Evolutionary conservation across 2,113 vertebrate species (phyloP), one percentile per base, ranked within the genome.

Genomic region (Prionailurus bengalensis): DNA sequence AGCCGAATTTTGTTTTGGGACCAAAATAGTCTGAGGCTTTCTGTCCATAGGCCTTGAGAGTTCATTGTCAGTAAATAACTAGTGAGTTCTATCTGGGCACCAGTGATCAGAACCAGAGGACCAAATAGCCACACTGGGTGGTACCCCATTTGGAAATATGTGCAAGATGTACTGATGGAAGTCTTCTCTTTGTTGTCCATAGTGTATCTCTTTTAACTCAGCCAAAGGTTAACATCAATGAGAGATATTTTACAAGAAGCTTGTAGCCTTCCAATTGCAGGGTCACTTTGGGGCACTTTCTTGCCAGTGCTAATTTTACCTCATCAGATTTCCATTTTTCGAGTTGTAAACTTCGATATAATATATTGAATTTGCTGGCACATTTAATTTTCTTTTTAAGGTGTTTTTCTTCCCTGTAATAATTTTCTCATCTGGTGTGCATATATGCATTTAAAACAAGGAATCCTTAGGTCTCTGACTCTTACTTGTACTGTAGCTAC

Each of bases 331-430:
- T 88, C 19, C 29, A 89, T 95, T 95, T 53, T 91, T 91, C 73
- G 27, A 80, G 7, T 23, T 83, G 21, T 80, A 82, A 87, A 97
- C 27, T 95, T 93, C 55, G 13, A 93, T 95, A 76, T 93, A 79
- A 96, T 76, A 83, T 76, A 48, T 55, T 96, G 58, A 96, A 92
- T 97, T 97, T 94, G 19, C 27, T 80, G 82, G 51, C 15, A 27
- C 29, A 73, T 78, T 95, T 90, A 65, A 82, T 97, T 96, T 97
- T 92, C 74, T 94, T 95, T 71, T 70, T 80, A 83, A 82, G 83
- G 15, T 71, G 10, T n/a, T 94, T 94, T 89, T 65, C 21, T 10
- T 85, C 17, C 10, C 36, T 7, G 1, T 82, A 94, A 21, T 91
- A 79, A 95, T 94, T 91, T 97, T 94, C 84, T 94, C 36, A 78